Evolutionary conservation across 2,888 invertebrate genomes (phyloP).

Genomic region (Drosophila mercatorum): DNA sequence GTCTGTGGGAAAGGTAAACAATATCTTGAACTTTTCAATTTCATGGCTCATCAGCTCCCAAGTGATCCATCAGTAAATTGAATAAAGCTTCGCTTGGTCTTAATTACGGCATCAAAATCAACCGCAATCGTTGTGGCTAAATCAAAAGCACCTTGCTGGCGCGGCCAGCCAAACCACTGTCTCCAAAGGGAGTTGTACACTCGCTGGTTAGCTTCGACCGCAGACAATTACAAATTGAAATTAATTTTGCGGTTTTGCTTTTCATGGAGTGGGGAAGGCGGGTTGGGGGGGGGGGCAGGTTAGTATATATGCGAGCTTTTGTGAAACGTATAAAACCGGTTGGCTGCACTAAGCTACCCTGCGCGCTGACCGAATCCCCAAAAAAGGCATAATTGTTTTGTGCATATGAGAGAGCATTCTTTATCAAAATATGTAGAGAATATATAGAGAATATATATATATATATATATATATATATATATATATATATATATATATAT

Average conservation of each 20-base stretch:
- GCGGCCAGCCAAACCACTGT: not conserved
- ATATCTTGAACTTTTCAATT: not conserved
- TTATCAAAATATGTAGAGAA: too few species aligned
- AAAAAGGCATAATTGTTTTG: conserved; percentile 2
- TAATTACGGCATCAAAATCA: conserved; percentile 30
- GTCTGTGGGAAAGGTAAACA: too few species aligned
- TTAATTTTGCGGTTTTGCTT: conserved; percentile 50
- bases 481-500: not conserved
- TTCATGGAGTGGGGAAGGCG: not conserved
- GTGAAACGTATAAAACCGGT: not conserved
- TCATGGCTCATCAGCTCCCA: not conserved
- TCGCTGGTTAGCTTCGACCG: conserved; percentile 13
- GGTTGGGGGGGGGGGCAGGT: too few species aligned
- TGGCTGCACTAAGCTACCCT: not conserved
- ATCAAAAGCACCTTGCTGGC: conserved; percentile 23
- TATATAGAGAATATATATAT: not conserved
- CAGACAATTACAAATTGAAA: conserved; percentile 57
- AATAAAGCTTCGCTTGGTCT: conserved; percentile 22
- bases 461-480: not conserved
- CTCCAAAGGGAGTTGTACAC: conserved; percentile 12
- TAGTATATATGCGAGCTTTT: not conserved
- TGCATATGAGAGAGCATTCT: not conserved
- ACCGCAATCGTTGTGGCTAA: conserved; percentile 37
- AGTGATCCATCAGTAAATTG: conserved; percentile 13
- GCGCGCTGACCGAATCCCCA: not conserved